Evolutionary conservation across 2,888 invertebrate genomes (phyloP).

Genomic region (Chalcis sispes): DNA sequence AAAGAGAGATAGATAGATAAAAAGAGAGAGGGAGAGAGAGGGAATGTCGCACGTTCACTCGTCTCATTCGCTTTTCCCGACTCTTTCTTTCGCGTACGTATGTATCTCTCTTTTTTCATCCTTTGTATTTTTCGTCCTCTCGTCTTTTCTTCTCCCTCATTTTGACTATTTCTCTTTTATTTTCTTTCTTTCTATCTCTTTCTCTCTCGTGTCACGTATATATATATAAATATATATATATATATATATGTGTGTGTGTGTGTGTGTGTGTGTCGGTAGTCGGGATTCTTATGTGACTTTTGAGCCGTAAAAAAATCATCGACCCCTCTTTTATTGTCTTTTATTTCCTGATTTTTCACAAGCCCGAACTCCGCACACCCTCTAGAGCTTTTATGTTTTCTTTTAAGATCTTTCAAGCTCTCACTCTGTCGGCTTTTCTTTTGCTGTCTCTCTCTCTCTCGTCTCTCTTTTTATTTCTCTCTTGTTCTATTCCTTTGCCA

Average conservation of each 20-base stretch:
- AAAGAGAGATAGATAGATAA: no score
- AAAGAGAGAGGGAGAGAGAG: no score
- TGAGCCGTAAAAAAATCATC: conserved; percentile 55
- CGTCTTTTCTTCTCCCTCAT: background rate
- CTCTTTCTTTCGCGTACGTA: background rate
- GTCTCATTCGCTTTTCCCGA: conserved; percentile 3
- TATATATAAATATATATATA: no score
- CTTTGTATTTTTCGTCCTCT: background rate
- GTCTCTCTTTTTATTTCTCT: no score
- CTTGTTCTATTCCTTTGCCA: background rate
- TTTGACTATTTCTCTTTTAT: conserved; percentile 1
- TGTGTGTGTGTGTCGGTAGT: background rate
- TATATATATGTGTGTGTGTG: no score
- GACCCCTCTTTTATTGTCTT: conserved; percentile 46
- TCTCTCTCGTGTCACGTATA: conserved; percentile 6
- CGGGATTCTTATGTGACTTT: conserved; percentile 26
- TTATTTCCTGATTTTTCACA: conserved; percentile 50
- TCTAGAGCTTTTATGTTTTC: conserved; percentile 38
- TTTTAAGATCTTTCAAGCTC: conserved; percentile 1
- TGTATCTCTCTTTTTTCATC: background rate
- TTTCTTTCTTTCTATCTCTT: conserved; percentile 19
- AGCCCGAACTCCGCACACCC: background rate
- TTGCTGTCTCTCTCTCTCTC: background rate
- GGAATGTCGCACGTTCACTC: conserved; percentile 14
- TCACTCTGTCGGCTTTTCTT: conserved; percentile 2